Base-by-base conservation (phyloP, 2,888 invertebrate genomes). In the Pollenia labialis region DNA sequence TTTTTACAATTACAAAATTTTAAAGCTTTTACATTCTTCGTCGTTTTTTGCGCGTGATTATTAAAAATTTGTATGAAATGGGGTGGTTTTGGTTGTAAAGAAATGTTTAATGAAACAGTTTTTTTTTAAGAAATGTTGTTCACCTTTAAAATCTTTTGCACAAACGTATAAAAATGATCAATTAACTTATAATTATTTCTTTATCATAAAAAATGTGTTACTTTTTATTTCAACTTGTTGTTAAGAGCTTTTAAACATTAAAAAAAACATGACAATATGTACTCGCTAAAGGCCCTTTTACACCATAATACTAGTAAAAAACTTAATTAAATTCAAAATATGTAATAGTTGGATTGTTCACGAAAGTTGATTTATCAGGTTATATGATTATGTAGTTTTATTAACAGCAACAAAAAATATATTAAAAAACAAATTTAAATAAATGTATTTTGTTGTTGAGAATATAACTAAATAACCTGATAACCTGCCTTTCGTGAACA, bases 81-180 rank as follows among this genome's bases (percentile, higher is more conserved):
- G 12, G 44, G 54, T 54, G 66, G 42, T 58, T 23, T 18, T 50
- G 1, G 16, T 12, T 9, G 16, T 56, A 54, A 16, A 12, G 14
- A 46, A 66, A 50, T 42, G 50, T 74, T 56, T 44, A 52, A 60
- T 75, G 32, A 58, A 72, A 72, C 66, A 40, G 18, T 58, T 58
- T 32, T 32, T 32, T 32, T 32, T 66, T 11, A 54, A 50, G 50
- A 4, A 60, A 58, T 42, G 68, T 60, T n/a, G 52, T 18, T 79
- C 50, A 79, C 72, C 71, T 77, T 83, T 58, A n/a, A 40, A 10
- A 42, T 44, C 52, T 68, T 60, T 60, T 56, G 42, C 42, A 52
- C 2, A 48, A 18, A 72, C 8, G 71, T 83, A 14, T 64, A 44
- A 79, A 74, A 66, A 52, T 66, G 16, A 79, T 60, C 42, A 58